Evolutionary conservation across 2,888 invertebrate genomes (phyloP), one percentile per base, ranked within the genome.

Genomic region (Harpalus rubripes): DNA sequence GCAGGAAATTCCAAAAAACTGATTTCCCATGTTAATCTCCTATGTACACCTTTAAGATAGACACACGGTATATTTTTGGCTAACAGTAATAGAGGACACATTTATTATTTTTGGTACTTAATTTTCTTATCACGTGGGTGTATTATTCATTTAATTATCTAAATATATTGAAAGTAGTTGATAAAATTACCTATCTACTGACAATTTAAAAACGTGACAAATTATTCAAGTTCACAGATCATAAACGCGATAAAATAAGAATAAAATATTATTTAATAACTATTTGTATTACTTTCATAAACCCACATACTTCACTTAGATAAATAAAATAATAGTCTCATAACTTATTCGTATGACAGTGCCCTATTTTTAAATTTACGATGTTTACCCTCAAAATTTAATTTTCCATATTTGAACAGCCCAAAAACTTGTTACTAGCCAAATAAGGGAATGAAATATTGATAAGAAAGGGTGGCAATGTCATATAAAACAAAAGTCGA

Each of bases 401-500:
- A 32, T 32, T 32, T 32, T 32, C 44, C 8, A 52, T 52, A 12
- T 52, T 10, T 44, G 8, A 44, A 44, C 7, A 44, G 44, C 44
- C 12, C 15, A 32, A 7, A 68, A 68, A 68, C n/a, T 39, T 12
- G 39, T 39, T 22, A 59, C 18, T 26, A 68, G n/a, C 32, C 32
- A 68, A 68, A 32, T 59, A 61, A 58, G 32, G n/a, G 32, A 59
- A 79, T 79, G 16, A 16, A 79, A 59, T 59, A 79, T 79, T 79
- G 58, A 79, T 79, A 59, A 56, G 56, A 59, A 63, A 65, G 81
- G 81, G 72, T 82, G 82, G 58, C 39, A 72, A 65, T 61, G 83
- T 72, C 83, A 59, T 74, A 76, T 52, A 65, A 81, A 32, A 68
- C 18, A 68, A 83, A 59, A 74, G 83, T 83, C 83, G 61, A 83